A percentile compares a stretch with the other conserved stretches of the same genome.
Conservation (phyloP, 1,140 invertebrate genomes). For the Ganaspis sp. region DNA sequence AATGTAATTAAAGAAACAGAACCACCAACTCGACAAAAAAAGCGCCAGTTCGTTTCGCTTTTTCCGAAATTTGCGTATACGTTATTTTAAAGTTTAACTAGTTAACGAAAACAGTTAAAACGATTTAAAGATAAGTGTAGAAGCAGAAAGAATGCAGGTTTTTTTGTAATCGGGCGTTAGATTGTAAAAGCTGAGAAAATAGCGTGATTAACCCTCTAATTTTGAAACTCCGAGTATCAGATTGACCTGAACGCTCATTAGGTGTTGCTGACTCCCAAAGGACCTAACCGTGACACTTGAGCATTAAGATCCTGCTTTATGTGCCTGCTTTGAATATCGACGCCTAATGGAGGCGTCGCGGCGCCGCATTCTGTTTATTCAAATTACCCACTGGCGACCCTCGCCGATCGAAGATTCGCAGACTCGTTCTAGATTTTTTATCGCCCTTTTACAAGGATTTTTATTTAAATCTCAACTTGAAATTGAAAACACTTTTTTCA, state of each 20-base stretch:
- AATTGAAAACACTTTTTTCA: neutral
- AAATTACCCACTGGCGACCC: constrained; percentile 52
- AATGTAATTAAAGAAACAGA: too few species aligned
- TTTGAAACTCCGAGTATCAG: neutral
- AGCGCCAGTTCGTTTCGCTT: too few species aligned
- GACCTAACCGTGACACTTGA: neutral
- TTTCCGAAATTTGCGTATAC: too few species aligned
- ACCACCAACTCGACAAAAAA: too few species aligned
- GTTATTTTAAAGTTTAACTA: too few species aligned
- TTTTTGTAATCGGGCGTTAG: too few species aligned
- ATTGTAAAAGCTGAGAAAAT: too few species aligned
- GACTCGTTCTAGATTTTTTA: neutral
- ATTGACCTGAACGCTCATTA: constrained; percentile 12
- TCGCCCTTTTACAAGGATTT: neutral
- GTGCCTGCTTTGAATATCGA: constrained; percentile 59
- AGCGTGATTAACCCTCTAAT: too few species aligned
- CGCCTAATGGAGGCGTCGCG: constrained; percentile 61
- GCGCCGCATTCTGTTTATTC: constrained; percentile 60
- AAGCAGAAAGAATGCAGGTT: too few species aligned
- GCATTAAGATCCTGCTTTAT: constrained; percentile 47
- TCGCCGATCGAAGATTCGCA: neutral
- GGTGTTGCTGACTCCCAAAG: neutral
- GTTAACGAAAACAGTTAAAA: too few species aligned
- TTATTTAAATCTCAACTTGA: neutral
- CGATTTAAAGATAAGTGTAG: too few species aligned